Evolutionary conservation across 2,797 vertebrate genomes (phyloP).

Genomic region (Myioborus melanocephalus): DNA sequence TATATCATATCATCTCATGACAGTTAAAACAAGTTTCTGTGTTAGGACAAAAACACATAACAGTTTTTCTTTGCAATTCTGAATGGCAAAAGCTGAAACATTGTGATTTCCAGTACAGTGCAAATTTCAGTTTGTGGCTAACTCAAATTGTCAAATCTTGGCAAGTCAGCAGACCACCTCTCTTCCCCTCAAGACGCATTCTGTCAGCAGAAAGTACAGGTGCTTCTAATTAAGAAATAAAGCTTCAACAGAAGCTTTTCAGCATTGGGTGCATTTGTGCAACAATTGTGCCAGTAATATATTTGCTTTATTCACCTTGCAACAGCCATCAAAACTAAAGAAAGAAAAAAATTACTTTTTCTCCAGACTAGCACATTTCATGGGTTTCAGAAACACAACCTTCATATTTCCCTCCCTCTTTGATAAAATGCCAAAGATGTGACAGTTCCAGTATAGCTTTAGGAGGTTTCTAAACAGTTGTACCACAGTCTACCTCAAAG

Average conservation of each 20-base stretch:
- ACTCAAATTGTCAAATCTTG: neutral
- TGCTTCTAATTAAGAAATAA: neutral
- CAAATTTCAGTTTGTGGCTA: neutral
- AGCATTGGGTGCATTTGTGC: neutral
- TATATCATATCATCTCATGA: neutral
- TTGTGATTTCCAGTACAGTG: neutral
- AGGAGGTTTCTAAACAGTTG: neutral
- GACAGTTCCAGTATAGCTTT: neutral
- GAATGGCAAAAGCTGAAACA: neutral
- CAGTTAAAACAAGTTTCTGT: neutral
- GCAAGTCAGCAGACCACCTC: neutral
- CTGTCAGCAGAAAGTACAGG: neutral
- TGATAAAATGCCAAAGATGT: neutral
- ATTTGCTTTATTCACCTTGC: neutral
- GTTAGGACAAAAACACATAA: neutral
- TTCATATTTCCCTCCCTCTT: neutral
- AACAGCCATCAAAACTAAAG: neutral
- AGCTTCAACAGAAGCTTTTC: neutral
- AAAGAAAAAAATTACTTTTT: neutral
- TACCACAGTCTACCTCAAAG: conserved; percentile 3
- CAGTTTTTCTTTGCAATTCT: neutral
- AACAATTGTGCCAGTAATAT: neutral
- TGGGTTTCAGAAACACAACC: neutral
- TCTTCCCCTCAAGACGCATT: neutral
- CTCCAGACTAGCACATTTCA: neutral